Evolutionary conservation across 1,140 invertebrate species (phyloP).

Genomic region (Muscidifurax raptorellus): DNA sequence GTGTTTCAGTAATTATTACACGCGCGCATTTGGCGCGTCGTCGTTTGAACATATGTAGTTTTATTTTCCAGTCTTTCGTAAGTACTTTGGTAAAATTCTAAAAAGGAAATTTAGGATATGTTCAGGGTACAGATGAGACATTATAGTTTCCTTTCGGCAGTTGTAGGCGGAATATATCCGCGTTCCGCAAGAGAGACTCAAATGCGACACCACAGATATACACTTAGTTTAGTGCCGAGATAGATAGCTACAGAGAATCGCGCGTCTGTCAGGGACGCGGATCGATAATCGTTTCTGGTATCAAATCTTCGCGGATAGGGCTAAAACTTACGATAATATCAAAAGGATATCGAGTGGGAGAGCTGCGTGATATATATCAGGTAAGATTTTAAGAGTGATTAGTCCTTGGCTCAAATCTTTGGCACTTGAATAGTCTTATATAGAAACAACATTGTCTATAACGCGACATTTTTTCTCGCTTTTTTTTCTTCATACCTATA

Average conservation of each 20-base stretch:
- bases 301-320: not conserved
- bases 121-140: constrained; percentile 9
- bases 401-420: constrained; percentile 53
- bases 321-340: not conserved
- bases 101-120: constrained; percentile 37
- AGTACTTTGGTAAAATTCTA: constrained; percentile 10
- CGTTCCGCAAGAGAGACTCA: no score
- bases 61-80: constrained; percentile 28
- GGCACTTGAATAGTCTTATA: constrained; percentile 53
- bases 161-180: not conserved
- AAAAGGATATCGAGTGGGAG: not conserved
- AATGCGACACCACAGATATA: no score
- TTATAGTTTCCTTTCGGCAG: constrained; percentile 37
- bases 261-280: not conserved
- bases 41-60: not conserved
- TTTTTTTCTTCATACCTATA: constrained; percentile 15
- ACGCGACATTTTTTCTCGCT: constrained; percentile 39
- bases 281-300: not conserved
- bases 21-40: no score
- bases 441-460: constrained; percentile 51
- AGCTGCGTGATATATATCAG: not conserved
- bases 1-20: not conserved
- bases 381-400: constrained; percentile 53
- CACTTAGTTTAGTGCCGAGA: no score
- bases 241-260: not conserved